phyloP scores from a whole-genome alignment of 2,113 vertebrate species.

The Heliornis fulica region DNA sequence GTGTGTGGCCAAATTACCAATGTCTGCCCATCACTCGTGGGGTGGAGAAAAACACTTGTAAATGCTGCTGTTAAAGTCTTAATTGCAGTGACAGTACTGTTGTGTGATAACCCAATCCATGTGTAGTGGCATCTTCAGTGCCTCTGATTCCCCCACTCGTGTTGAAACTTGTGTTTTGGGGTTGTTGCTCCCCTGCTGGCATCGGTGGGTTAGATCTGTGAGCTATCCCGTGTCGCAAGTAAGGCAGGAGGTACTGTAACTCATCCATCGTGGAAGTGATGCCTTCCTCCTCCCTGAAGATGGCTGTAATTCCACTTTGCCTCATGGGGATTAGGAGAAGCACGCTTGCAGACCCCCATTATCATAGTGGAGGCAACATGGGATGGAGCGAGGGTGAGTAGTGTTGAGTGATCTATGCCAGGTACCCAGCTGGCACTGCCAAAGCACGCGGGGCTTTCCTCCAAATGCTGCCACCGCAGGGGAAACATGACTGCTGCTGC shows the following conservation, averaged over 20 bases:
- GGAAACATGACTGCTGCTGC: not conserved
- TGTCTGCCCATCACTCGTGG: not conserved
- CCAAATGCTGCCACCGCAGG: not conserved
- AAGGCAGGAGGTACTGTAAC: not conserved
- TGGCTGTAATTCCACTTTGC: not conserved
- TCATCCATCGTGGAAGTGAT: not conserved
- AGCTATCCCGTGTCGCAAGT: not conserved
- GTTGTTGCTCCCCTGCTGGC: not conserved
- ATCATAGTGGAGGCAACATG: not conserved
- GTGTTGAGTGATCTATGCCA: conserved; percentile 63
- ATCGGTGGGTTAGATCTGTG: fast-evolving
- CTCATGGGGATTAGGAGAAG: not conserved
- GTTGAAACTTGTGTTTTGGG: fast-evolving
- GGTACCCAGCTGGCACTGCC: conserved; percentile 25
- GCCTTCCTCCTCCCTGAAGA: not conserved
- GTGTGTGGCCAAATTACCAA: not conserved
- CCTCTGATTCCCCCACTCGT: fast-evolving
- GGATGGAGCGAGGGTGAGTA: not conserved
- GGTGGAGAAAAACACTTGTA: not conserved
- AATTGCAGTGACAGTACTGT: not conserved
- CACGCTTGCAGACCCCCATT: not conserved
- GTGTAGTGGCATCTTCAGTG: not conserved
- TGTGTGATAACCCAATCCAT: not conserved
- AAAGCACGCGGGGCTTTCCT: conserved; percentile 30
- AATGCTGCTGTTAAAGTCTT: not conserved